A percentile compares a stretch with the other conserved stretches of the same genome.
phyloP scores from a whole-genome alignment of 1,140 invertebrate genomes.

The Aphelinus certus region DNA sequence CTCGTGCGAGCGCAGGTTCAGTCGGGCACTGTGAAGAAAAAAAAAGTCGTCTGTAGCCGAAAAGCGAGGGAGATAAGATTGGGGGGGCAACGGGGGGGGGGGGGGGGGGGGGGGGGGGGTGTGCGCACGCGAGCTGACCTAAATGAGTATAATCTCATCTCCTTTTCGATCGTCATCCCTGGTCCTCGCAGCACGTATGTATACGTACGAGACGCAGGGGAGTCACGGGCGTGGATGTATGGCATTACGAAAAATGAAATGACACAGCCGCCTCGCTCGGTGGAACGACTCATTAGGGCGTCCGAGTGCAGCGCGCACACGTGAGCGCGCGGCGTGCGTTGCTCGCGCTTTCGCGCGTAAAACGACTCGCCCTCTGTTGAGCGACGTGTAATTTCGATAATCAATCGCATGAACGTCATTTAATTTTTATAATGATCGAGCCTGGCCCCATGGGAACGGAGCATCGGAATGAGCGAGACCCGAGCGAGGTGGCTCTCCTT shows the following conservation, averaged over 20 bases:
- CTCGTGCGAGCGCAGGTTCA: no score
- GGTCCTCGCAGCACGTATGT: not conserved
- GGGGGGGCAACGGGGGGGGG: no score
- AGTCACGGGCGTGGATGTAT: slow-evolving; percentile 47
- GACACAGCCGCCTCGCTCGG: slow-evolving; percentile 60
- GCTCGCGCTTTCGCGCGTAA: slow-evolving; percentile 36
- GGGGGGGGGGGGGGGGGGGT: no score
- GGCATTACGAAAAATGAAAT: slow-evolving; percentile 65
- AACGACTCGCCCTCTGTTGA: slow-evolving; percentile 32
- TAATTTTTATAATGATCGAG: slow-evolving; percentile 64
- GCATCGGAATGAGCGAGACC: no score
- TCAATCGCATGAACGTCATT: slow-evolving; percentile 67
- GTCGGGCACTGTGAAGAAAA: no score
- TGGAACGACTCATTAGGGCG: slow-evolving; percentile 62
- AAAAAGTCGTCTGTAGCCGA: no score
- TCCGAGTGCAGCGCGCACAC: slow-evolving; percentile 40
- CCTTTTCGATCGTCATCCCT: not conserved
- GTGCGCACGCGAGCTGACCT: not conserved
- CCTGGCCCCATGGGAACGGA: no score
- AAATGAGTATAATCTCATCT: slow-evolving; percentile 50
- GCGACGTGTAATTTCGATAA: slow-evolving; percentile 65
- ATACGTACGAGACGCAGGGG: not conserved
- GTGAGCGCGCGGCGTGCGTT: slow-evolving; percentile 1
- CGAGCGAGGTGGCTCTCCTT: no score
- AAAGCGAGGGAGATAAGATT: no score